Percentiles rank a stretch among this genome's conserved stretches.
Conservation (phyloP, 1,140 invertebrate genomes). For the Thrips palmi region DNA sequence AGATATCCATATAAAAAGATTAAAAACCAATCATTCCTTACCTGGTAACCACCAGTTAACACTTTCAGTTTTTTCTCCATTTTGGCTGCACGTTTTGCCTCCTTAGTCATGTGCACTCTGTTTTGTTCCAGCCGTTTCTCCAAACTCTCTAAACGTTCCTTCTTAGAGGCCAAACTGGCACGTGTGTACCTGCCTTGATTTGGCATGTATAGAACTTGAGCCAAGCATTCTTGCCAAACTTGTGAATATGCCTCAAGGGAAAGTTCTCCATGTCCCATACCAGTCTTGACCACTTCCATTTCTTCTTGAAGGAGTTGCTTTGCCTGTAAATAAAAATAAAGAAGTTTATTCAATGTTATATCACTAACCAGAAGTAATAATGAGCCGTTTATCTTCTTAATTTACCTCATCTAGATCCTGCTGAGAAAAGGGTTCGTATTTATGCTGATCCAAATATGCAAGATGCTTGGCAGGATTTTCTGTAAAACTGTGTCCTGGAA, state of each 20-base stretch:
- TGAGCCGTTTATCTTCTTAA: too few relatives aligned
- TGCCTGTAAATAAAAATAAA: conserved; percentile 25
- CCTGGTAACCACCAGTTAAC: conserved; percentile 79
- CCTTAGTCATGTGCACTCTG: conserved; percentile 80
- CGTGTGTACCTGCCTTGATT: conserved; percentile 81
- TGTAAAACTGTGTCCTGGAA: conserved; percentile 21
- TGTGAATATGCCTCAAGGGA: conserved; percentile 78
- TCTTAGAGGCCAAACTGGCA: conserved; percentile 86
- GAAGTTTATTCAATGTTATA: not conserved
- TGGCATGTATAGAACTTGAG: conserved; percentile 72
- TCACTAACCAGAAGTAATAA: not conserved
- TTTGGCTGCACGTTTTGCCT: conserved; percentile 91
- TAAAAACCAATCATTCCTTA: conserved; percentile 18
- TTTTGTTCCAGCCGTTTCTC: conserved; percentile 89
- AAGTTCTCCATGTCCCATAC: conserved; percentile 89
- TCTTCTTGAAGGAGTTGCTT: conserved; percentile 52
- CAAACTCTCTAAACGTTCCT: conserved; percentile 82
- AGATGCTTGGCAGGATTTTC: conserved; percentile 55
- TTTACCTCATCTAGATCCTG: conserved; percentile 50
- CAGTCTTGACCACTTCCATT: conserved; percentile 76
- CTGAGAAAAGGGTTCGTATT: conserved; percentile 52
- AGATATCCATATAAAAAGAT: not conserved
- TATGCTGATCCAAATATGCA: conserved; percentile 66
- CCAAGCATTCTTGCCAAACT: conserved; percentile 94
- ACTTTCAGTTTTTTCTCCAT: conserved; percentile 96